phyloP scores from a whole-genome alignment of 2,113 vertebrate genomes.

The Poeciliopsis retropinna region DNA sequence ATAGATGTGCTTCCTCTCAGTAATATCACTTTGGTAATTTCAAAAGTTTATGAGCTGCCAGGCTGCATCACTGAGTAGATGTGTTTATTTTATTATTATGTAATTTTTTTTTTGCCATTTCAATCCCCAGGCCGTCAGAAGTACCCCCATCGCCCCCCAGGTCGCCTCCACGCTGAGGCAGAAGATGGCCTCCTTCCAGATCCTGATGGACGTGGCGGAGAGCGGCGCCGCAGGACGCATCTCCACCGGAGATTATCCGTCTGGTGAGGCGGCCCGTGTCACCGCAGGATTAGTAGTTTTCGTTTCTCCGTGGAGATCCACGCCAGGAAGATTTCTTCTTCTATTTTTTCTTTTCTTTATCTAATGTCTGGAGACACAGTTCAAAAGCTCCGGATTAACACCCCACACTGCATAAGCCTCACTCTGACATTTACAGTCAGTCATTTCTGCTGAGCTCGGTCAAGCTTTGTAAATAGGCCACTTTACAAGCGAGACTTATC shows the following conservation, averaged over 20 bases:
- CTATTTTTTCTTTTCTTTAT: too few relatives aligned
- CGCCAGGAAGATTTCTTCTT: slow-evolving; percentile 44
- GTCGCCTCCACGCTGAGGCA: slow-evolving; percentile 75
- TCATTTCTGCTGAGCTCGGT: slow-evolving; percentile 21
- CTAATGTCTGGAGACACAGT: slow-evolving; percentile 41
- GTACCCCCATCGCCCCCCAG: slow-evolving; percentile 63
- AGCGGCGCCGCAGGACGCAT: slow-evolving; percentile 62
- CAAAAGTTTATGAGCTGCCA: slow-evolving; percentile 45
- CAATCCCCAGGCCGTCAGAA: slow-evolving; percentile 59
- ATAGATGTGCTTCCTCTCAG: slow-evolving; percentile 32
- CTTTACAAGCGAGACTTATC: slow-evolving; percentile 22
- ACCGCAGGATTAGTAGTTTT: slow-evolving; percentile 61
- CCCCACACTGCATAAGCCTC: slow-evolving; percentile 11
- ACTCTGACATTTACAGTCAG: slow-evolving; percentile 27
- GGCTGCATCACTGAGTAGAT: slow-evolving; percentile 40
- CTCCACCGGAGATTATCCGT: slow-evolving; percentile 67
- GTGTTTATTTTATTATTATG: slow-evolving; percentile 22
- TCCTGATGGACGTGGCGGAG: slow-evolving; percentile 74
- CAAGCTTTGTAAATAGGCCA: slow-evolving; percentile 18
- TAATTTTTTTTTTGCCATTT: slow-evolving; percentile 35
- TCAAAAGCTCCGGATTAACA: slow-evolving; percentile 45
- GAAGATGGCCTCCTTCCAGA: slow-evolving; percentile 82
- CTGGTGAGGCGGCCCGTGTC: slow-evolving; percentile 68
- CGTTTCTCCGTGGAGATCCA: slow-evolving; percentile 39
- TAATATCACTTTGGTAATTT: slow-evolving; percentile 35